Percentiles rank a stretch among this genome's conserved stretches.
Evolutionary conservation across 1,140 invertebrate genomes (phyloP).

Genomic region (Agrypnia vestita): DNA sequence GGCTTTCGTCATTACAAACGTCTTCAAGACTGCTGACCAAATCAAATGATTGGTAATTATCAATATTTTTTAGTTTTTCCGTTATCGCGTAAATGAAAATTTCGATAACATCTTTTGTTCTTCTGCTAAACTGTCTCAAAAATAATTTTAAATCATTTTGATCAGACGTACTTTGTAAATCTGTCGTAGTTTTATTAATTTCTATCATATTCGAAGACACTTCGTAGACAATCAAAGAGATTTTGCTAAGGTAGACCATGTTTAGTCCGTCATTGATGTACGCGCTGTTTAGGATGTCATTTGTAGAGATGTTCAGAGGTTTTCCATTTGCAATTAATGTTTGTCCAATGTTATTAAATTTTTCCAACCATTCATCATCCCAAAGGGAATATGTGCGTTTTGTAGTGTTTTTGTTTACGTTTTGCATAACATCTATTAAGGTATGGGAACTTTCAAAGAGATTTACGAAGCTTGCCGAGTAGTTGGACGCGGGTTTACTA

Average conservation of each 20-base stretch:
- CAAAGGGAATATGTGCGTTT: slow-evolving; percentile 62
- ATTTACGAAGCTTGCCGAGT: slow-evolving; percentile 64
- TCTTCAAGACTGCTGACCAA: slow-evolving; percentile 45
- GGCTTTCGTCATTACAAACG: slow-evolving; percentile 51
- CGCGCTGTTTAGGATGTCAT: slow-evolving; percentile 26
- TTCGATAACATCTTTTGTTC: slow-evolving; percentile 65
- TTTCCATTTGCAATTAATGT: slow-evolving; percentile 41
- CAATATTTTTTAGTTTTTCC: slow-evolving; percentile 61
- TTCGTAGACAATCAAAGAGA: slow-evolving; percentile 66
- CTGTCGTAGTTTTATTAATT: slow-evolving; percentile 60
- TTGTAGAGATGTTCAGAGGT: slow-evolving; percentile 20
- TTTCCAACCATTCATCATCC: slow-evolving; percentile 58
- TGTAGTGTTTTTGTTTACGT: slow-evolving; percentile 63
- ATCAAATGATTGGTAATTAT: slow-evolving; percentile 45
- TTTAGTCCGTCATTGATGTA: slow-evolving; percentile 51
- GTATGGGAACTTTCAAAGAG: slow-evolving; percentile 64
- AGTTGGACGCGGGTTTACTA: slow-evolving; percentile 63
- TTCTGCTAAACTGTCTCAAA: slow-evolving; percentile 65
- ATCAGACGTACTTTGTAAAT: slow-evolving; percentile 54
- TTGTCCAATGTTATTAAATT: slow-evolving; percentile 51
- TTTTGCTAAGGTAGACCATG: slow-evolving; percentile 67
- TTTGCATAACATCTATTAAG: slow-evolving; percentile 62
- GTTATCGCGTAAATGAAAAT: slow-evolving; percentile 68
- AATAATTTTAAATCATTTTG: slow-evolving; percentile 64
- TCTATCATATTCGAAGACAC: slow-evolving; percentile 61